Evolutionary conservation across 2,888 invertebrate species (phyloP).

Genomic region (Drosophila atripex): DNA sequence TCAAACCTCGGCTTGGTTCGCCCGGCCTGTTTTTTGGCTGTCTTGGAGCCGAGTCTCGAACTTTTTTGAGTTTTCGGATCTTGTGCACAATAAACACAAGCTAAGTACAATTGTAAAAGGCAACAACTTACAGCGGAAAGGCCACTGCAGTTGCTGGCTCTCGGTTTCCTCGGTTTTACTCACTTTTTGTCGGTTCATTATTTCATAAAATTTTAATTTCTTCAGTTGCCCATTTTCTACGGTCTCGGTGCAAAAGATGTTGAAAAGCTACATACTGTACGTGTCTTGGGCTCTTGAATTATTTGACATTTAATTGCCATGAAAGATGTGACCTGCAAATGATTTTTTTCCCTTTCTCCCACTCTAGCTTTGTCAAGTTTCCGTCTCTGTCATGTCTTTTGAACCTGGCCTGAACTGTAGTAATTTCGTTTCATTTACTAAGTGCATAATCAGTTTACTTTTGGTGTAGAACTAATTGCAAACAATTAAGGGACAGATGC

Average conservation of each 20-base stretch:
- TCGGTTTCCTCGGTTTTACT: constrained; percentile 31
- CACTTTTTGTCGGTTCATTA: constrained; percentile 52
- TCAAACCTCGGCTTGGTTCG: constrained; percentile 37
- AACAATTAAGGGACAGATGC: constrained; percentile 51
- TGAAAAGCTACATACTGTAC: constrained; percentile 50
- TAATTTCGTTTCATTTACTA: constrained; percentile 18
- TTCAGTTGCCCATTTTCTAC: constrained; percentile 30
- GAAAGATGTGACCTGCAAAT: constrained; percentile 19
- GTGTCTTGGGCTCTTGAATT: constrained; percentile 38
- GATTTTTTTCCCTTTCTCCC: constrained; percentile 5
- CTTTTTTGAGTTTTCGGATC: constrained; percentile 24
- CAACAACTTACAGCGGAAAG: constrained; percentile 11
- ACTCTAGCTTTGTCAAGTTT: neutral
- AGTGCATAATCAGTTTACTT: constrained; percentile 50
- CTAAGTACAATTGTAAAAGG: constrained; percentile 27
- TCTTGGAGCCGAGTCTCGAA: constrained; percentile 4
- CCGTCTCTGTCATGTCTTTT: neutral
- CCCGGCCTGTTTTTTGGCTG: constrained; percentile 28
- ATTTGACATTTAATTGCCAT: constrained; percentile 58
- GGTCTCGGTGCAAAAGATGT: constrained; percentile 53
- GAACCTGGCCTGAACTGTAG: constrained; percentile 27
- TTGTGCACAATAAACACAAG: constrained; percentile 38
- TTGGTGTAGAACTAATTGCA: constrained; percentile 53
- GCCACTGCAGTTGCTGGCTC: constrained; percentile 37
- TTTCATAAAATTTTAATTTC: constrained; percentile 50